Conservation (phyloP, 2,888 invertebrate species). For the Marronus borbonicus region DNA sequence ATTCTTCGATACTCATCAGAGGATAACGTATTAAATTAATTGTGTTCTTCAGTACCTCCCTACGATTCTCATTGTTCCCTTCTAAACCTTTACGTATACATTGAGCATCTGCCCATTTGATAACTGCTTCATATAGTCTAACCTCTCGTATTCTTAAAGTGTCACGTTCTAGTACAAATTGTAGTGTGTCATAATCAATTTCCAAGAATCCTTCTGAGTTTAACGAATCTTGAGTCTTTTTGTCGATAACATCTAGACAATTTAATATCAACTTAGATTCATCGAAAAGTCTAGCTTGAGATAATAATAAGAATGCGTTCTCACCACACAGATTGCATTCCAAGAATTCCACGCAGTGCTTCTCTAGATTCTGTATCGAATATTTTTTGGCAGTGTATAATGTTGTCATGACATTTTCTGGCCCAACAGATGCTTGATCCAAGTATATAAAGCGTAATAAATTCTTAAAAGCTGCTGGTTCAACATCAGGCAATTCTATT, state of each 20-base stretch:
- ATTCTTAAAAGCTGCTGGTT: conserved; percentile 85
- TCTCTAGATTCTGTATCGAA: conserved; percentile 86
- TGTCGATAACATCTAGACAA: conserved; percentile 88
- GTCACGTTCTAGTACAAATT: conserved; percentile 83
- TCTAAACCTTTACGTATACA: conserved; percentile 79
- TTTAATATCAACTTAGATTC: conserved; percentile 86
- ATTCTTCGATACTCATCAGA: conserved; percentile 89
- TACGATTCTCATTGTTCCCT: conserved; percentile 79
- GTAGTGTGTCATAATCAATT: conserved; percentile 85
- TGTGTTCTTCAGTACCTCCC: conserved; percentile 79
- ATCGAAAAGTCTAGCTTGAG: conserved; percentile 86
- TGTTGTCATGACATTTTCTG: conserved; percentile 90
- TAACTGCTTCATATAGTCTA: conserved; percentile 82
- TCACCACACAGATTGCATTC: conserved; percentile 84
- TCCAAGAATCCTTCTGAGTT: conserved; percentile 87
- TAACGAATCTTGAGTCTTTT: conserved; percentile 85
- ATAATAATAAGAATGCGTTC: conserved; percentile 87
- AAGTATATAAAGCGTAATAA: conserved; percentile 83
- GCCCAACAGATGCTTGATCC: conserved; percentile 87
- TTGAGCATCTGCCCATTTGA: conserved; percentile 84
- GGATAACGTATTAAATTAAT: conserved; percentile 85
- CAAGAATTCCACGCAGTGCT: conserved; percentile 86
- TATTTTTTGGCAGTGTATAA: conserved; percentile 91
- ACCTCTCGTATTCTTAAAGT: conserved; percentile 85
- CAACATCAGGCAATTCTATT: conserved; percentile 86